Base-by-base conservation (phyloP, 2,113 vertebrate species). In the Romanogobio albipinnatus region DNA sequence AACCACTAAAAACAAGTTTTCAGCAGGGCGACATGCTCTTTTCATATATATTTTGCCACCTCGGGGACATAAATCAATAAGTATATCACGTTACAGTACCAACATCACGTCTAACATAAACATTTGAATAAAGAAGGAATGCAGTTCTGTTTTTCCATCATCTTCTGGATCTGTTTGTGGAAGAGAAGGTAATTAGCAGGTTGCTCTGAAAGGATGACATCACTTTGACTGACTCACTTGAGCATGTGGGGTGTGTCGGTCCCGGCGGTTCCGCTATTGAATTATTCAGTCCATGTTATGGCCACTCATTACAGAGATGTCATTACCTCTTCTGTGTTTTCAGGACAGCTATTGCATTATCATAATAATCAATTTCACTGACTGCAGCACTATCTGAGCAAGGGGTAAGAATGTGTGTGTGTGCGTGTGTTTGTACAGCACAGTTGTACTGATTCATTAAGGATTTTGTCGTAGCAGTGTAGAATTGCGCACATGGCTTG, bases 301-400 rank as follows among this genome's bases (percentile, higher is more conserved):
- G 87, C 75, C 87, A 86, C 76, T 90, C 89, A 93, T 93, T 91
- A 90, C 91, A 92, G 91, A 90, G 75, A 90, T 88, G 87, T 92
- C 88, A 89, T 84, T 87, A 79, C 84, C 85, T 78, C 62, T 79
- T 62, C 61, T 86, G 87, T 59, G 58, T 87, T 89, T 73, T 45
- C 87, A 45, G 43, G 86, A 66, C 56, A 81, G 85, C 82, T 84
- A 87, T 66, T 62, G 77, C 85, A 92, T 93, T 89, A 92, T 87
- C 87, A 90, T 92, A 90, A 92, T 92, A 86, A 90, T 88, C 88
- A 64, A 71, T 87, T 88, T 89, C 56, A 33, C 53, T 58, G 61
- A 81, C 56, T 80, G 56, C 75, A 45, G 36, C 22, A 17, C 59
- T 45, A 33, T n/a, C 77, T 62, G 26, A 80, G 10, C 36, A 61